A percentile compares a stretch with the other conserved stretches of the same genome.
Evolutionary conservation across 2,888 invertebrate genomes (phyloP).

Genomic region (Hirtodrosophila duncani): DNA sequence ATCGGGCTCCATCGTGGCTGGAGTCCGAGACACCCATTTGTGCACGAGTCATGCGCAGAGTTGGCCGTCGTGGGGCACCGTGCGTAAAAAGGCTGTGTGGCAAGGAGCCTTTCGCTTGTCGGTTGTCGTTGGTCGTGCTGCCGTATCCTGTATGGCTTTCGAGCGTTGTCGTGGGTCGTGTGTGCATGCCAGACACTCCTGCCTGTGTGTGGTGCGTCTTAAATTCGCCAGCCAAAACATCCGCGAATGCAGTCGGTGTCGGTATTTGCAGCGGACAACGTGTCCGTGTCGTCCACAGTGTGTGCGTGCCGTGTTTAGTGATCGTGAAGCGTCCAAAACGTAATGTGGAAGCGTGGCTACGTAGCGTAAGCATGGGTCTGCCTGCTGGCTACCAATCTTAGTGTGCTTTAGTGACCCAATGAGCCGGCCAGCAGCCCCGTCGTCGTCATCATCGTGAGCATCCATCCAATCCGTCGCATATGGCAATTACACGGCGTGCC

Average conservation of each 20-base stretch:
- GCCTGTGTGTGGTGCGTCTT: conserved; percentile 41
- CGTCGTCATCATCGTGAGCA: too few relatives aligned
- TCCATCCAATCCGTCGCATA: too few relatives aligned
- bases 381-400: conserved; percentile 2
- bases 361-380: not conserved
- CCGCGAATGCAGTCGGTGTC: conserved; percentile 63
- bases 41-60: conserved; percentile 54
- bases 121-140: conserved; percentile 6
- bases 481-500: too few relatives aligned
- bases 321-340: conserved; percentile 14
- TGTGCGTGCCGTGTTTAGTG: conserved; percentile 6
- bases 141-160: conserved; percentile 1
- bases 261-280: conserved; percentile 66
- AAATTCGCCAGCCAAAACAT: conserved; percentile 56
- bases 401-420: too few relatives aligned
- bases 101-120: not conserved
- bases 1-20: not conserved
- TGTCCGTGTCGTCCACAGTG: conserved; percentile 16
- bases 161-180: not conserved
- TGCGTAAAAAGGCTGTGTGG: too few relatives aligned
- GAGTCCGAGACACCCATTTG: too few relatives aligned
- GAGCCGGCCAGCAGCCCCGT: too few relatives aligned
- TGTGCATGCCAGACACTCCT: conserved; percentile 20
- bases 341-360: too few relatives aligned
- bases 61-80: conserved; percentile 17